A percentile compares a stretch with the other conserved stretches of the same genome.
phyloP scores from a whole-genome alignment of 23 tunicate genomes.

The Phallusia fumigata region DNA sequence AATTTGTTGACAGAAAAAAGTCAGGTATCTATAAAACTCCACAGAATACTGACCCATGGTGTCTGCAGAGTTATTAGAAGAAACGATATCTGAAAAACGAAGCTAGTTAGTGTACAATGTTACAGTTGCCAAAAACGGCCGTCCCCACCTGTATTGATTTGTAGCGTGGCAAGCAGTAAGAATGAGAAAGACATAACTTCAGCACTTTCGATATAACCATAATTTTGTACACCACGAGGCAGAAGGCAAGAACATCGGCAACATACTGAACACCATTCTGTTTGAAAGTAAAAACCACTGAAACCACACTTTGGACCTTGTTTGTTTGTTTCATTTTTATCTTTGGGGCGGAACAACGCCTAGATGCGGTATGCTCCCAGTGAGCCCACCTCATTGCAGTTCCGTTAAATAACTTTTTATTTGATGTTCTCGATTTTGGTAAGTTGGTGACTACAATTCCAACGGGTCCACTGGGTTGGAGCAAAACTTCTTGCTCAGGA shows the following conservation, averaged over 20 bases:
- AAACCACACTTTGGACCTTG: too few relatives aligned
- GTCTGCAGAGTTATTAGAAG: conserved; percentile 28
- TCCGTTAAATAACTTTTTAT: too few relatives aligned
- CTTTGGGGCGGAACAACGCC: too few relatives aligned
- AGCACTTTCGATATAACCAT: conserved; percentile 1
- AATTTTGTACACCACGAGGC: conserved; percentile 30
- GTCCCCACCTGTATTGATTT: conserved; percentile 30
- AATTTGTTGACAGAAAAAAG: too few relatives aligned
- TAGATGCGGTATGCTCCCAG: too few relatives aligned
- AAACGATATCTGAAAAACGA: conserved; percentile 16
- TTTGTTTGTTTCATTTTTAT: too few relatives aligned
- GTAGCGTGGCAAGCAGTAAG: conserved; percentile 31
- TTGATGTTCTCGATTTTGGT: too few relatives aligned
- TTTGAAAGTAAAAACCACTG: too few relatives aligned
- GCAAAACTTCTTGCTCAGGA: too few relatives aligned
- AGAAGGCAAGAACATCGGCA: conserved; percentile 41
- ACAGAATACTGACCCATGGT: conserved; percentile 60
- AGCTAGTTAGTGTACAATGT: background rate
- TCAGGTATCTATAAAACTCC: conserved; percentile 29
- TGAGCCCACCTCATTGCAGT: too few relatives aligned
- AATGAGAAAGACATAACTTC: background rate
- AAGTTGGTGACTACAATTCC: too few relatives aligned
- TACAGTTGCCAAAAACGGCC: background rate
- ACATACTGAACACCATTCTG: conserved; percentile 40
- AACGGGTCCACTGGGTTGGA: too few relatives aligned